phyloP scores from a whole-genome alignment of 1,140 invertebrate genomes.

The Cepaea nemoralis region DNA sequence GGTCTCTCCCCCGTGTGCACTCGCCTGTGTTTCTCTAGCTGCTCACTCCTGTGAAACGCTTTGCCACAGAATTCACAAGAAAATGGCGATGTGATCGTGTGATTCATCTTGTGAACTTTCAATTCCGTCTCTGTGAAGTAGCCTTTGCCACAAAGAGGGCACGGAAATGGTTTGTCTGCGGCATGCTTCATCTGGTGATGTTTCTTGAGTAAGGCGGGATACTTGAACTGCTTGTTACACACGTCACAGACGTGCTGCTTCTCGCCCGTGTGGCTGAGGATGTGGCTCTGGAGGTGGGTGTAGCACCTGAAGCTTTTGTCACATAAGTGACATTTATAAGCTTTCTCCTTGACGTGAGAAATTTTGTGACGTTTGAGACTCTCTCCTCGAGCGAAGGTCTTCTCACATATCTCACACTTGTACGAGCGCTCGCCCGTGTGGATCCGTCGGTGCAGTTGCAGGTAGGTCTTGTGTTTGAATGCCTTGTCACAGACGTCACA shows the following conservation, averaged over 20 bases:
- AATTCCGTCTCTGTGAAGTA: constrained; percentile 31
- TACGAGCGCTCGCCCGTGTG: constrained; percentile 37
- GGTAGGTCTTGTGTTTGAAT: constrained; percentile 90
- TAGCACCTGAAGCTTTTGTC: constrained; percentile 35
- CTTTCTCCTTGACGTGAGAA: neutral
- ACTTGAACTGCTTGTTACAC: constrained; percentile 69
- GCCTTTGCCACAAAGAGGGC: constrained; percentile 46
- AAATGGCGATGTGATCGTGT: constrained; percentile 10
- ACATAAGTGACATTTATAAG: constrained; percentile 3
- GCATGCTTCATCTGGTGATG: constrained; percentile 93
- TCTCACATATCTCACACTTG: constrained; percentile 83
- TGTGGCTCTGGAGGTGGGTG: constrained; percentile 28
- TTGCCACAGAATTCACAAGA: constrained; percentile 33
- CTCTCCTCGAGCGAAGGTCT: constrained; percentile 80
- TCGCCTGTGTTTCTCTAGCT: neutral
- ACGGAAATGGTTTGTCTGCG: constrained; percentile 76
- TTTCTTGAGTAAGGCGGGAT: constrained; percentile 94
- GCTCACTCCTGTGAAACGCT: constrained; percentile 23
- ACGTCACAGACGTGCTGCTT: constrained; percentile 35
- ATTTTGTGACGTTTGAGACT: constrained; percentile 18
- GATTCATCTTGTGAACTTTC: constrained; percentile 36
- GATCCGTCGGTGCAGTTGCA: constrained; percentile 74
- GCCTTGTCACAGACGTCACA: constrained; percentile 87
- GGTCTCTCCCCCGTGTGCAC: constrained; percentile 9
- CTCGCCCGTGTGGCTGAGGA: constrained; percentile 30